These are phyloP conservation scores for Drosophila asahinai DNA, from an alignment of 1,140 invertebrate genomes.

Conservation along the genomic window DNA sequence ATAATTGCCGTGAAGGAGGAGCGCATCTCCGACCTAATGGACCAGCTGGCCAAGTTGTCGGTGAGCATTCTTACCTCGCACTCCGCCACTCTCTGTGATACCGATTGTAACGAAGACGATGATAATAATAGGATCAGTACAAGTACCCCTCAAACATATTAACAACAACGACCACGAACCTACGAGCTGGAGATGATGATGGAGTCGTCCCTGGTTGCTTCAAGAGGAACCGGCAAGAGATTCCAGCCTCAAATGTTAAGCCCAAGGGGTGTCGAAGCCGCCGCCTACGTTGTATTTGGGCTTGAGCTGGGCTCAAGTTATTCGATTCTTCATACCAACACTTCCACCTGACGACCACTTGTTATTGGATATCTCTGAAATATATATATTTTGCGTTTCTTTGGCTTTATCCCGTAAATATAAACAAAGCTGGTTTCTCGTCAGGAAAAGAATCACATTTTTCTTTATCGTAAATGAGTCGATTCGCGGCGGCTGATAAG, in stretches of 20 bases:
- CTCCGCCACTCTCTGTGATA: background rate
- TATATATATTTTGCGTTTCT: conserved; percentile 25
- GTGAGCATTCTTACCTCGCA: conserved; percentile 53
- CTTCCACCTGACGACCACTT: conserved; percentile 2
- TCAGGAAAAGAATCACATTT: conserved; percentile 8
- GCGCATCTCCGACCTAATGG: conserved; percentile 86
- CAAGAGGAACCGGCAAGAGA: conserved; percentile 2
- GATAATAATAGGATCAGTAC: conserved; percentile 16
- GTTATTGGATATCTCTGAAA: conserved; percentile 24
- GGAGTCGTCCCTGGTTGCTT: background rate
- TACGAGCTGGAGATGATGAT: background rate
- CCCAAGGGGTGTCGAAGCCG: background rate
- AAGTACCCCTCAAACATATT: conserved; percentile 16
- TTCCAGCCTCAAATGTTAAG: background rate
- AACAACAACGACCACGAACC: conserved; percentile 3
- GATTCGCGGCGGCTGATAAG: conserved; percentile 4
- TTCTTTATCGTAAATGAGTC: conserved; percentile 37
- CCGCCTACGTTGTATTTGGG: background rate
- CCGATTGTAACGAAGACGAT: conserved; percentile 25
- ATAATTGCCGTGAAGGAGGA: conserved; percentile 86
- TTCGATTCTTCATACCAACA: conserved; percentile 3
- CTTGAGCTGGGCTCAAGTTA: conserved; percentile 2
- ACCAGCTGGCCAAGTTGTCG: conserved; percentile 57
- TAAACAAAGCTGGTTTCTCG: conserved; percentile 38
- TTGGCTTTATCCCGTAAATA: conserved; percentile 12